Evolutionary conservation across 2,797 vertebrate genomes (phyloP).

Genomic region (Parotocinclus haroldoi): DNA sequence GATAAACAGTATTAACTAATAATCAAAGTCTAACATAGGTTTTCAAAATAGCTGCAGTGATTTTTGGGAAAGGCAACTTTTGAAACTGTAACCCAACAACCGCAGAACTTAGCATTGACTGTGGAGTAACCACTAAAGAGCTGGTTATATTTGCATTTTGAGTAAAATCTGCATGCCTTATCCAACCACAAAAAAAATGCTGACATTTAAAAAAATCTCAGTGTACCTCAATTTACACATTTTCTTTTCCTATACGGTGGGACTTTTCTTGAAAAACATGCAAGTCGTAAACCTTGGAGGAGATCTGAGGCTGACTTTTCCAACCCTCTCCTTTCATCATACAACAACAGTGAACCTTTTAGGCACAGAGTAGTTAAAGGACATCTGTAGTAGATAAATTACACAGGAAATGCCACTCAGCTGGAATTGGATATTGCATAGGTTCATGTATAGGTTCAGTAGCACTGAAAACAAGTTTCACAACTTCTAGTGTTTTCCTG

Average conservation of each 20-base stretch:
- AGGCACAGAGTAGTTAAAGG: neutral
- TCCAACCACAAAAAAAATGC: too few relatives aligned
- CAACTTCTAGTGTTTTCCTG: neutral
- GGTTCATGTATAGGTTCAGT: neutral
- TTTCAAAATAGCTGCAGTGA: too few relatives aligned
- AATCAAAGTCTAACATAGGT: too few relatives aligned
- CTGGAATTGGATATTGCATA: neutral
- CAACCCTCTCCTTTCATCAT: neutral
- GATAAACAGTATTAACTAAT: too few relatives aligned
- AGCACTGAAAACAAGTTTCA: neutral
- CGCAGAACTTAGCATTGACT: too few relatives aligned
- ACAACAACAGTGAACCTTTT: neutral
- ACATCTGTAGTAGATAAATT: constrained; percentile 15
- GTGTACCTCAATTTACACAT: neutral
- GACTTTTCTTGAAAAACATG: neutral
- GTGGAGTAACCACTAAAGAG: too few relatives aligned
- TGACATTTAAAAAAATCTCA: too few relatives aligned
- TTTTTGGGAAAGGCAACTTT: too few relatives aligned
- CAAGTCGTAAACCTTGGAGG: neutral
- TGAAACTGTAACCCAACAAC: too few relatives aligned
- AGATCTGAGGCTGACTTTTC: constrained; percentile 3
- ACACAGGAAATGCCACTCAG: neutral
- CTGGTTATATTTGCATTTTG: too few relatives aligned
- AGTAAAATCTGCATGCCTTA: too few relatives aligned
- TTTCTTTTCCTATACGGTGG: constrained; percentile 1